Evolutionary conservation across 1,140 invertebrate genomes (phyloP).

Genomic region (Aphaenogaster rudis): DNA sequence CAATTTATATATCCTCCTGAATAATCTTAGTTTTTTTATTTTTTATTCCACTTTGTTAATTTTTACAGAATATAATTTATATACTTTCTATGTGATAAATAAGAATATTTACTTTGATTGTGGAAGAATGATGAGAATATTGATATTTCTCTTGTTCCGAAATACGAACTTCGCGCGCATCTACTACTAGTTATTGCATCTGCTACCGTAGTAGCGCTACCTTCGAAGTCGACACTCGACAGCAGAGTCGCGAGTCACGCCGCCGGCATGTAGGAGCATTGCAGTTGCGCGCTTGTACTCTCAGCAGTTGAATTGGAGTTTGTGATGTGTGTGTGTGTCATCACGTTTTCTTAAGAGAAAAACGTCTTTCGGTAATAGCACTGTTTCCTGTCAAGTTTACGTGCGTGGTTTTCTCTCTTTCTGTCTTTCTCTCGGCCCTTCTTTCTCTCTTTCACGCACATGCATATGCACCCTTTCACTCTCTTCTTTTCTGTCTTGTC

Average conservation of each 20-base stretch:
- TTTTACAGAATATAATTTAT: background rate
- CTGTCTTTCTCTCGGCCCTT: background rate
- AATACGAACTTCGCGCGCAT: background rate
- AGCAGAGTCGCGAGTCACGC: slow-evolving; percentile 71
- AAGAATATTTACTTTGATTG: background rate
- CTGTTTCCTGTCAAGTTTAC: slow-evolving; percentile 3
- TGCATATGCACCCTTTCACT: background rate
- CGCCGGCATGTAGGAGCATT: slow-evolving; percentile 81
- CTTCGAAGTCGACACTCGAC: slow-evolving; percentile 59
- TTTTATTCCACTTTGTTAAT: background rate
- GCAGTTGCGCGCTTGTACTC: slow-evolving; percentile 86
- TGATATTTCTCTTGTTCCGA: background rate
- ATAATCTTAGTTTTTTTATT: too few relatives aligned
- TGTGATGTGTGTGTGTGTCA: slow-evolving; percentile 67
- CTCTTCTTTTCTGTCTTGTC: background rate
- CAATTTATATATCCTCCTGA: too few relatives aligned
- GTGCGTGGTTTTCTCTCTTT: background rate
- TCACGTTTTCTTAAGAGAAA: slow-evolving; percentile 37
- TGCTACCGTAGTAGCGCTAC: slow-evolving; percentile 53
- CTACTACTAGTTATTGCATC: background rate
- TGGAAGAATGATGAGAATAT: background rate
- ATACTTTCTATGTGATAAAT: background rate
- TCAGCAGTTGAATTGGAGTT: slow-evolving; percentile 80
- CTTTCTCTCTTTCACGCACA: background rate
- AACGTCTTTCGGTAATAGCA: slow-evolving; percentile 26